Evolutionary conservation across 2,888 invertebrate species (phyloP), one percentile per base, ranked within the genome.

Genomic region (Oxycera nigricornis): DNA sequence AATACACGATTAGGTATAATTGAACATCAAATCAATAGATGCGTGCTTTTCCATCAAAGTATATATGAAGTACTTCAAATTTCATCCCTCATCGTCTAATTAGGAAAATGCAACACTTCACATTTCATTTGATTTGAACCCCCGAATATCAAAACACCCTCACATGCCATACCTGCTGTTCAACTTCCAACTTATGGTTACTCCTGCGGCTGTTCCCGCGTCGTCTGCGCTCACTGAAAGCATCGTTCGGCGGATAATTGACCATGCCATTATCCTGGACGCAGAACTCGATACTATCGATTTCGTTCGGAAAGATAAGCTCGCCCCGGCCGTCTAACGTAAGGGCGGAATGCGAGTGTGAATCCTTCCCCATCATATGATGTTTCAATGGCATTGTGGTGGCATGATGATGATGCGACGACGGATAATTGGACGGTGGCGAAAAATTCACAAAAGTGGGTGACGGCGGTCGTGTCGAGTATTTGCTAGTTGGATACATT

Each of bases 401-500:
- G 85, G 59, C 30, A n/a, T n/a, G n/a, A n/a, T n/a, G n/a, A 52
- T 82, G 81, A 76, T 81, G 83, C 77, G 82, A 84, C 59, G 91
- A 90, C 77, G 91, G 91, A 84, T 91, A 92, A 76, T 91, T 90
- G 78, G 91, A 90, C 80, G 92, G 91, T 77, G 91, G 92, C 78
- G 92, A 90, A 85, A 93, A 92, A 87, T 91, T 91, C 86, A 92
- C 89, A 87, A 86, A 86, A 74, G 88, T 87, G 76, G 86, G 86
- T 67, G 82, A 81, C 74, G 84, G 82, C 74, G 83, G 81, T 75
- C 77, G 59, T n/a, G 83, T 81, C 75, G 84, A 83, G 78, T 83
- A 84, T 77, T 84, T 84, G 41, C 55, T 74, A 22, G 74, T 73
- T 73, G 84, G 82, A 81, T 83, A 84, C 83, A 84, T 80, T 74